These are phyloP conservation scores for Oophaga sylvatica DNA, from an alignment of 2,797 vertebrate species.

Conservation along the genomic window DNA sequence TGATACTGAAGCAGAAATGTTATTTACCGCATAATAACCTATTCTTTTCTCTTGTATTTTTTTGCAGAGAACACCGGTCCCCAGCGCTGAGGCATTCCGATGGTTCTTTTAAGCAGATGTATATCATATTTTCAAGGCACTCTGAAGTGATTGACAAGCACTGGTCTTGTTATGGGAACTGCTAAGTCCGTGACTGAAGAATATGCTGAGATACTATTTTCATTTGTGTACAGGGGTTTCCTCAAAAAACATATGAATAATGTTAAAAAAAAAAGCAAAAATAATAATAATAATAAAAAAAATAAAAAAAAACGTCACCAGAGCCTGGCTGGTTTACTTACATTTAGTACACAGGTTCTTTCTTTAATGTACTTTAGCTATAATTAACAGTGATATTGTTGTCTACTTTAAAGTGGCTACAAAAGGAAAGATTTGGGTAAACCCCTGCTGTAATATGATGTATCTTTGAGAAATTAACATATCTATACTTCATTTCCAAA, in stretches of 20 bases:
- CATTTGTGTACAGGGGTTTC: constrained; percentile 81
- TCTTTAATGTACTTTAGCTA: constrained; percentile 82
- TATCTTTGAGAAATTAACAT: constrained; percentile 97
- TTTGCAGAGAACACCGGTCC: constrained; percentile 95
- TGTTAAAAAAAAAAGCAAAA: constrained; percentile 65
- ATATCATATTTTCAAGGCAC: constrained; percentile 80
- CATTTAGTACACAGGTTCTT: constrained; percentile 73
- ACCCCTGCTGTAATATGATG: constrained; percentile 93
- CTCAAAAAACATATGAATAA: constrained; percentile 68
- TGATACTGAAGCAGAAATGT: background rate
- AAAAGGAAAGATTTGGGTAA: constrained; percentile 80
- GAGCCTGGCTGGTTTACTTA: constrained; percentile 75
- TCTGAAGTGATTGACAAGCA: constrained; percentile 84
- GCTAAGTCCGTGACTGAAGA: constrained; percentile 83
- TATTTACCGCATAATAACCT: constrained; percentile 43
- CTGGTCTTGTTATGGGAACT: constrained; percentile 89
- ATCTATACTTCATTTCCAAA: constrained; percentile 96
- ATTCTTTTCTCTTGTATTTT: constrained; percentile 75
- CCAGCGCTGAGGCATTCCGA: constrained; percentile 94
- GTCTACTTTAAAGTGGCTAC: constrained; percentile 85
- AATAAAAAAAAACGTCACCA: constrained; percentile 65
- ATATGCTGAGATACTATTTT: constrained; percentile 83
- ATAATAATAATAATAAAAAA: constrained; percentile 59
- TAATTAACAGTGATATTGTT: constrained; percentile 80
- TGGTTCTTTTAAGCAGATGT: constrained; percentile 96